Evolutionary conservation across 2,888 invertebrate genomes (phyloP).

Genomic region (Chromoteleia sp.): DNA sequence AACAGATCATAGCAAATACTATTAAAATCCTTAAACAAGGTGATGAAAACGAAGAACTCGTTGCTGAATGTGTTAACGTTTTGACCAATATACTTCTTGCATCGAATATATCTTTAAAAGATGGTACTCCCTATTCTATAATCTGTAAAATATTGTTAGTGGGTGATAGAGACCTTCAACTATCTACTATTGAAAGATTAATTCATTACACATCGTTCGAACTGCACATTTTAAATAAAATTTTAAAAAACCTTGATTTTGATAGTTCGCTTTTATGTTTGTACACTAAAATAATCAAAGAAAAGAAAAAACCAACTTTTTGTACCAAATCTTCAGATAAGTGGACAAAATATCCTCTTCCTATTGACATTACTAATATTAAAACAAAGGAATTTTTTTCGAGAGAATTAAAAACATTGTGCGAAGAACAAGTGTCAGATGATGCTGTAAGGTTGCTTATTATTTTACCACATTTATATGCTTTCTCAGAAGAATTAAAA

Average conservation of each 20-base stretch:
- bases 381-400: constrained; percentile 76
- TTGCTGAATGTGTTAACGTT: constrained; percentile 74
- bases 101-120: constrained; percentile 88
- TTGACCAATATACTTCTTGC: constrained; percentile 82
- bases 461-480: constrained; percentile 79
- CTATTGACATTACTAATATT: constrained; percentile 77
- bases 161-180: constrained; percentile 86
- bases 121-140: constrained; percentile 90
- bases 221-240: constrained; percentile 89
- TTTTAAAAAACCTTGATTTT: constrained; percentile 87
- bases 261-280: constrained; percentile 86
- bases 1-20: constrained; percentile 87
- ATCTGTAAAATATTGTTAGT: constrained; percentile 88
- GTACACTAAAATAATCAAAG: constrained; percentile 88
- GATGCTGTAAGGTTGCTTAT: constrained; percentile 76
- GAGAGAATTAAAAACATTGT: constrained; percentile 73
- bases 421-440: constrained; percentile 71
- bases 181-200: constrained; percentile 89
- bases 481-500: constrained; percentile 72
- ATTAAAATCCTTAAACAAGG: constrained; percentile 74
- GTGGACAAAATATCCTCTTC: constrained; percentile 89
- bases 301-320: constrained; percentile 88
- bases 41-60: constrained; percentile 68
- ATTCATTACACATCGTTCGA: constrained; percentile 90
- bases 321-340: constrained; percentile 87